Base-by-base conservation (phyloP, 2,797 vertebrate species). In the Brachyalestes nurse region DNA sequence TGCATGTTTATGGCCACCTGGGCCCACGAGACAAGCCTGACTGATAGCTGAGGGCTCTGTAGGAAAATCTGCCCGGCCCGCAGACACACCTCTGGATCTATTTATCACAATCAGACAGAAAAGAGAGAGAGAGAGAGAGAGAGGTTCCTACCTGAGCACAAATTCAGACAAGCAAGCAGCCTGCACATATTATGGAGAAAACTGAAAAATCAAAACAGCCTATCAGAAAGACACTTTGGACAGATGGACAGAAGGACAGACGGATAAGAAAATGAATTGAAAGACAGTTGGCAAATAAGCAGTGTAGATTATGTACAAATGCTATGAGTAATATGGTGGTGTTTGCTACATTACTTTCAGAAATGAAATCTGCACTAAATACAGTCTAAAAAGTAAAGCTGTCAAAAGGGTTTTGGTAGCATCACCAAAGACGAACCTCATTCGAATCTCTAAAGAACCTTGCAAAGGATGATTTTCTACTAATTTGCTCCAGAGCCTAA, bases 1-100 rank as follows among this genome's bases (percentile, higher is more conserved):
- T 86, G 88, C 89, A 90, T 91, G 89, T 93, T 92, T 94, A 92
- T 89, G 91, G 88, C 89, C 67, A 82, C 71, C 84, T 86, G 66
- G 17, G 81, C 90, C 90, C 86, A 55, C 81, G 89, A 88, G 83
- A 72, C 60, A 67, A 62, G 79, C 73, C 34, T 83, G 87, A 91
- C 87, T 86, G 90, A 93, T 90, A 71, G 90, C 88, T 89, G 53
- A 62, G 70, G 16, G 69, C 86, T 88, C 87, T 72, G 66, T 85
- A 87, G 86, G 90, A 87, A 90, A 90, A 87, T 74, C 84, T 82
- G 88, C 84, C 88, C 87, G 84, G 83, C 88, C 90, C 85, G 85
- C 83, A 82, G 84, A 90, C 88, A 90, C 90, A 88, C 90, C 91
- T 91, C 88, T 85, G 61, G 45, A 82, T 87, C 86, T 89, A 82